Base-by-base conservation (phyloP, 2,888 invertebrate genomes). In the Tuberolachnus salignus region DNA sequence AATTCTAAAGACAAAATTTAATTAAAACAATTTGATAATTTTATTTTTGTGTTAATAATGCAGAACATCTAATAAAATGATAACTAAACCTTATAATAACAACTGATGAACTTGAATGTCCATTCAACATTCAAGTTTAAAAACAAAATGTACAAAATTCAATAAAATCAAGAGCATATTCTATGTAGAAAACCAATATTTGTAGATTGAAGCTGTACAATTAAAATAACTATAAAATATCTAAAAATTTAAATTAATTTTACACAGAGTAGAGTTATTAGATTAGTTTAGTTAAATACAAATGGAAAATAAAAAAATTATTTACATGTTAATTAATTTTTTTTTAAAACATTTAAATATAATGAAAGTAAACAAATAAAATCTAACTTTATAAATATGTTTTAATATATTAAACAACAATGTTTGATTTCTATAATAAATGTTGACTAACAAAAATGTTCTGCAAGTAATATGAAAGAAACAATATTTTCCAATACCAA, bases 261-360 rank as follows among this genome's bases (percentile, higher is more conserved):
- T n/a, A n/a, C n/a, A n/a, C n/a, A n/a, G n/a, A 49, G 49, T 49
- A 23, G 16, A 21, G 16, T 16, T 16, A 59, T 42, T 42, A 21
- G 23, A 44, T 21, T 21, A 46, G 26, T 59, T 59, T 19, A 61
- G 13, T 59, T 26, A 72, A 72, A 59, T 19, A 49, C 10, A 21
- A 21, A 51, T 34, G 11, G n/a, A 61, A 61, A 72, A 49, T 72
- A 46, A 72, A 42, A 53, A 16, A 42, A 63, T 63, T 53, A 51
- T 73, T 63, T 51, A 63, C 63, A 73, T 19, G 19, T 21, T 42
- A 21, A 51, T 49, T 23, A 34, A 34, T 34, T 34, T 4, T 34
- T 3, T 11, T 26, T 23, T 19, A 14, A 34, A 59, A 51, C 1
- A 51, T 21, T 61, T 8, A 51, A 59, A 26, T 14, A 9, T 14